phyloP scores from a whole-genome alignment of 2,797 vertebrate species.

The Trichosurus vulpecula region DNA sequence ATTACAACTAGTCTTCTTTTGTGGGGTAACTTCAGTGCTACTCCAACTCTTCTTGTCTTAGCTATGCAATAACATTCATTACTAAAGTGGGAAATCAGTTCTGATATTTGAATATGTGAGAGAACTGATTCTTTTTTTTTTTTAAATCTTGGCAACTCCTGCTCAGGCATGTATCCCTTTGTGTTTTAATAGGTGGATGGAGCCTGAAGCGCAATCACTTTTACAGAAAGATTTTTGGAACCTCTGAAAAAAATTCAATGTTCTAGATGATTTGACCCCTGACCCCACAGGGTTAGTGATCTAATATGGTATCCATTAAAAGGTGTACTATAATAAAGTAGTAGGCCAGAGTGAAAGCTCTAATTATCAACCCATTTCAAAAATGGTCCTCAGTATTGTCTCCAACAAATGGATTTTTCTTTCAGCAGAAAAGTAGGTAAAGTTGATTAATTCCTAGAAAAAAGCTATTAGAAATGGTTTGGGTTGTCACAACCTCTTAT shows the following conservation, averaged over 20 bases:
- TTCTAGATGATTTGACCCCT: background rate
- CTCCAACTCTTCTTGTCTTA: background rate
- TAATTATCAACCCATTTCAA: conserved; percentile 17
- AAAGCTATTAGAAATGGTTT: background rate
- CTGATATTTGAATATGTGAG: background rate
- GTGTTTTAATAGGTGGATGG: background rate
- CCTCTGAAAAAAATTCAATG: conserved; percentile 11
- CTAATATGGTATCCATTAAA: background rate
- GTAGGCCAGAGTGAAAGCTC: conserved; percentile 30
- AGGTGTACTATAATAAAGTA: conserved; percentile 12
- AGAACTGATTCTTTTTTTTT: background rate
- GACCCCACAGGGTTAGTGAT: background rate
- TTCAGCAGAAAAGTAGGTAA: background rate
- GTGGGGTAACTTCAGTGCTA: conserved; percentile 17
- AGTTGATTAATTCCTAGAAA: background rate
- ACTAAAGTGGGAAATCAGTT: too few relatives aligned
- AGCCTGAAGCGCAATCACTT: background rate
- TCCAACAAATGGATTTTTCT: conserved; percentile 18
- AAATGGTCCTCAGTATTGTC: background rate
- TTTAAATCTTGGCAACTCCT: background rate
- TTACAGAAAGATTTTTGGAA: conserved; percentile 9
- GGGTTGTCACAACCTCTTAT: conserved; percentile 7
- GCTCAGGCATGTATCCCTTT: background rate
- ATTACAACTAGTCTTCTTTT: background rate
- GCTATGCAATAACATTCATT: background rate